These are phyloP conservation scores for Drosophila atroscutellata DNA, from an alignment of 2,888 invertebrate species.

Conservation along the genomic window DNA sequence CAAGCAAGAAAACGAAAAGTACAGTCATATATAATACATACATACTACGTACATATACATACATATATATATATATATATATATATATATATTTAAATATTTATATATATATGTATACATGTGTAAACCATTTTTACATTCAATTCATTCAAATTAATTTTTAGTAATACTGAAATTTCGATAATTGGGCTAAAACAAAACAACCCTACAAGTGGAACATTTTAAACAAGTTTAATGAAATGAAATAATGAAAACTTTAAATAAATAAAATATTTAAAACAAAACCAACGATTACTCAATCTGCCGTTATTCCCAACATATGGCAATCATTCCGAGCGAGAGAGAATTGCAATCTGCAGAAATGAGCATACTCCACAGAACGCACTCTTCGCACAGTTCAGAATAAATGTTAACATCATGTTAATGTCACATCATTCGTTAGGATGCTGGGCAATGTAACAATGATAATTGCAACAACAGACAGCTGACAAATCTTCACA, in stretches of 20 bases:
- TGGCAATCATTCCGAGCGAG: conserved; percentile 12
- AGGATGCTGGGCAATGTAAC: not conserved
- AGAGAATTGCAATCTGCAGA: not conserved
- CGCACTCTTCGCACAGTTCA: not conserved
- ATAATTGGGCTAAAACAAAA: conserved; percentile 50
- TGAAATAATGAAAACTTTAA: conserved; percentile 80
- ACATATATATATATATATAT: conserved; percentile 9
- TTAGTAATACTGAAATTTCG: conserved; percentile 74
- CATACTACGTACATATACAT: conserved; percentile 23
- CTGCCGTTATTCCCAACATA: not conserved
- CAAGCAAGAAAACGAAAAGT: conserved; percentile 48
- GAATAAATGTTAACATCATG: not conserved
- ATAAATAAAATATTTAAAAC: conserved; percentile 75
- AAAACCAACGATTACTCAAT: conserved; percentile 31
- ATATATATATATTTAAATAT: conserved; percentile 33
- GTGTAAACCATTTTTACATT: conserved; percentile 76
- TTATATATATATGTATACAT: conserved; percentile 31
- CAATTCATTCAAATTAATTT: conserved; percentile 77
- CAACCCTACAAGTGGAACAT: conserved; percentile 32
- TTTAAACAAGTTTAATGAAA: conserved; percentile 51
- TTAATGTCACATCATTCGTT: not conserved
- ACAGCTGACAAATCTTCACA: not conserved
- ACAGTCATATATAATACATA: conserved; percentile 49
- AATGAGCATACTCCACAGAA: not conserved
- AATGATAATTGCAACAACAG: not conserved